Conservation (phyloP, 2,797 vertebrate species). For the Pyrocephalus nanus region DNA sequence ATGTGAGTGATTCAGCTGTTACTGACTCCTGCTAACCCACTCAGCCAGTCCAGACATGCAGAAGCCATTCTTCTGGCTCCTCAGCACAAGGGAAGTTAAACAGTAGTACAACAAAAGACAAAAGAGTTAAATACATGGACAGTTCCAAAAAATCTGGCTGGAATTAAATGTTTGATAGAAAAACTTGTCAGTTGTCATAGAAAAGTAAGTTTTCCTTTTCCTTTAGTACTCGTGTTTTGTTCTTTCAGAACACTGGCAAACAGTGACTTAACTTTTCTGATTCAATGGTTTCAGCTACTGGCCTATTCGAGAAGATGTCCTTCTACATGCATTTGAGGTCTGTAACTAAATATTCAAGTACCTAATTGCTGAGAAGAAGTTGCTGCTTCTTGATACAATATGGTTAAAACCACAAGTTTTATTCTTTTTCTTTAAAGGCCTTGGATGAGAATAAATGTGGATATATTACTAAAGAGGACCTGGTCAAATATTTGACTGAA, state of each 20-base stretch:
- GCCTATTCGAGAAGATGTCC: conserved; percentile 78
- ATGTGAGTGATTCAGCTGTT: neutral
- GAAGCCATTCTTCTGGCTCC: neutral
- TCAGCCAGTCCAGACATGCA: conserved; percentile 18
- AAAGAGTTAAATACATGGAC: neutral
- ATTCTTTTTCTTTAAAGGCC: conserved; percentile 75
- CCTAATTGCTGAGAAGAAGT: neutral
- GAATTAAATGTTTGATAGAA: neutral
- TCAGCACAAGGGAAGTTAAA: neutral
- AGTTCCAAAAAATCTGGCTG: neutral
- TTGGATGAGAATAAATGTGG: conserved; percentile 88
- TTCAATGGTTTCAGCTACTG: conserved; percentile 71
- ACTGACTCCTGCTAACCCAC: neutral
- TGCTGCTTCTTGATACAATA: neutral
- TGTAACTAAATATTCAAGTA: conserved; percentile 29
- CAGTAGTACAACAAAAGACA: neutral
- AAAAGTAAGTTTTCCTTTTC: neutral
- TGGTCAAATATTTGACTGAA: conserved; percentile 87
- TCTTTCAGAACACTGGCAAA: neutral
- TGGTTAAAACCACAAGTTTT: neutral
- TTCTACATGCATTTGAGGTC: conserved; percentile 82
- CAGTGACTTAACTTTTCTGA: neutral
- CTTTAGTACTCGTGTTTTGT: neutral
- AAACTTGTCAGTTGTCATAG: neutral
- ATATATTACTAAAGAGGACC: conserved; percentile 83